Evolutionary conservation across 2,888 invertebrate species (phyloP).

Genomic region (Latheticus oryzae): DNA sequence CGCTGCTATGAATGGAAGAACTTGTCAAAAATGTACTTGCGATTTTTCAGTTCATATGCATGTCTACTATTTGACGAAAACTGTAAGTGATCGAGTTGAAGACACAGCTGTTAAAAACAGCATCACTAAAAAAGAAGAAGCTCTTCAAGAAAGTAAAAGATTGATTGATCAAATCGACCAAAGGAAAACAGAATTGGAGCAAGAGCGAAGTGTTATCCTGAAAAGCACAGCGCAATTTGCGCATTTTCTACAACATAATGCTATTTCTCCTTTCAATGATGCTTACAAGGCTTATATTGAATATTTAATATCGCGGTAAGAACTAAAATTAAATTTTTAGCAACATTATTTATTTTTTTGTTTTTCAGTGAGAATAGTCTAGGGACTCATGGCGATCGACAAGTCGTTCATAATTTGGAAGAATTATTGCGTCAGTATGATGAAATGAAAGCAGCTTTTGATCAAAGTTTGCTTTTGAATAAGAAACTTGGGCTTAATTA

Average conservation of each 20-base stretch:
- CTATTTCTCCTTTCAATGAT: constrained; percentile 59
- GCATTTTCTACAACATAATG: constrained; percentile 58
- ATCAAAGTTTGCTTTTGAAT: constrained; percentile 44
- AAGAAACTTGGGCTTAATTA: constrained; percentile 27
- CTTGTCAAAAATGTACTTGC: constrained; percentile 55
- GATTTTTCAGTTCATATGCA: constrained; percentile 60
- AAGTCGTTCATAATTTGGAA: constrained; percentile 48
- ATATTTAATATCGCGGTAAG: constrained; percentile 57
- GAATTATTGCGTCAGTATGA: constrained; percentile 51
- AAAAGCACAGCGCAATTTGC: constrained; percentile 58
- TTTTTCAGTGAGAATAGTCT: constrained; percentile 52
- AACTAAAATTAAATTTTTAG: constrained; percentile 6
- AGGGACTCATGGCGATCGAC: constrained; percentile 45
- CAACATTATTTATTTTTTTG: constrained; percentile 7
- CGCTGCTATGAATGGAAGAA: constrained; percentile 53
- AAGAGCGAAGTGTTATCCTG: constrained; percentile 54
- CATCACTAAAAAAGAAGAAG: constrained; percentile 51
- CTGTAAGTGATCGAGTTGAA: constrained; percentile 49
- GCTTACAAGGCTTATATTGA: constrained; percentile 57
- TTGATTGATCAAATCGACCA: constrained; percentile 49
- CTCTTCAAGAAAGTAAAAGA: constrained; percentile 45
- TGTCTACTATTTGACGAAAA: constrained; percentile 59
- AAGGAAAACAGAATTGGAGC: constrained; percentile 49
- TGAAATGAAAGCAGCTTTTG: constrained; percentile 51
- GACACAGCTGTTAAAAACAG: constrained; percentile 51